Evolutionary conservation across 1,140 invertebrate genomes (phyloP).

Genomic region (Grapholita molesta): DNA sequence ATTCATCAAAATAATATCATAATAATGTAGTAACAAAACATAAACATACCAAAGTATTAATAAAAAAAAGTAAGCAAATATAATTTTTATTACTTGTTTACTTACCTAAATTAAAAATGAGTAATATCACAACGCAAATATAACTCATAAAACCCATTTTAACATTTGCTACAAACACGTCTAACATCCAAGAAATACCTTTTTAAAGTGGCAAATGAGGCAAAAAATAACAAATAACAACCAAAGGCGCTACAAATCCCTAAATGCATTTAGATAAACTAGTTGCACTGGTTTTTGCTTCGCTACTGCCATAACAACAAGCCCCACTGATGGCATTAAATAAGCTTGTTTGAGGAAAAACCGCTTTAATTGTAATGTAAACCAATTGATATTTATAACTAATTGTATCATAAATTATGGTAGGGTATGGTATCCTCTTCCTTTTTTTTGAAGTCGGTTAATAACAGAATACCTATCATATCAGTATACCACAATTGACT

Average conservation of each 20-base stretch:
- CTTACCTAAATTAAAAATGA: background rate
- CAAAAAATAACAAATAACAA: background rate
- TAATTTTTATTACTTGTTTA: background rate
- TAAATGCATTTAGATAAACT: background rate
- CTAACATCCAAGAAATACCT: background rate
- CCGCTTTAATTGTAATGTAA: background rate
- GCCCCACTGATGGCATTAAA: background rate
- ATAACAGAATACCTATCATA: no score
- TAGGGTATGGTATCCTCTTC: no score
- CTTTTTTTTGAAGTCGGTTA: no score
- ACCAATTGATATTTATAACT: no score
- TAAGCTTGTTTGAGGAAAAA: background rate
- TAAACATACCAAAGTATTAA: background rate
- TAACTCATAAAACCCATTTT: background rate
- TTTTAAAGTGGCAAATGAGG: background rate
- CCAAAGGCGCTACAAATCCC: background rate
- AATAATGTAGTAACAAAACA: background rate
- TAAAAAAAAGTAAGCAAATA: background rate
- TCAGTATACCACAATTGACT: no score
- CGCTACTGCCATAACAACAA: background rate
- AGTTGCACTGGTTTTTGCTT: background rate
- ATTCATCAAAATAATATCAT: no score
- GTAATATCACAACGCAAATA: background rate
- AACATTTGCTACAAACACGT: background rate
- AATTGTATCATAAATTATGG: no score